Evolutionary conservation across 2,113 vertebrate species (phyloP).

Genomic region (Morone saxatilis): DNA sequence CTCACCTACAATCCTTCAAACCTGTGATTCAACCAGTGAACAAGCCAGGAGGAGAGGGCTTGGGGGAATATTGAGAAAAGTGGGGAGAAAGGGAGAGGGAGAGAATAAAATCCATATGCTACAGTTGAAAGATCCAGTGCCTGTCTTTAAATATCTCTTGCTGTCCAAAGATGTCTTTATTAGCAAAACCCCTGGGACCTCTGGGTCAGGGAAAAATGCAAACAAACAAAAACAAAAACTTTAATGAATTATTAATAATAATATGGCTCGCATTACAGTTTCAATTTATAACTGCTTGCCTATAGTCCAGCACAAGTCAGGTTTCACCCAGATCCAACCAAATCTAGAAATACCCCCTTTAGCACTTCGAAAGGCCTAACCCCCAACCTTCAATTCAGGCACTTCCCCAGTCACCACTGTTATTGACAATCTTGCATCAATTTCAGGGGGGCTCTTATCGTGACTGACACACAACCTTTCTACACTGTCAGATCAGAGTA

Average conservation of each 20-base stretch:
- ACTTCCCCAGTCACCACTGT: conserved; percentile 53
- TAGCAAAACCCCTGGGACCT: conserved; percentile 11
- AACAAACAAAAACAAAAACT: conserved; percentile 3
- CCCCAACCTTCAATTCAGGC: conserved; percentile 33
- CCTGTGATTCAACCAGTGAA: conserved; percentile 47
- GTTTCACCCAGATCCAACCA: conserved; percentile 13
- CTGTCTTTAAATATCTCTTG: conserved; percentile 59
- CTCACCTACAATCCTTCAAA: conserved; percentile 54
- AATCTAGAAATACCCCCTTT: conserved; percentile 20
- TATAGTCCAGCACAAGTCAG: background rate
- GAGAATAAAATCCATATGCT: conserved; percentile 69
- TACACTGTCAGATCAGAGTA: conserved; percentile 84
- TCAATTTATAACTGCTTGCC: conserved; percentile 4
- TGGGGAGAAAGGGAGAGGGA: conserved; percentile 32
- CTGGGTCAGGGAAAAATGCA: conserved; percentile 2
- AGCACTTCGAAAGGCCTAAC: conserved; percentile 9
- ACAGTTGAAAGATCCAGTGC: conserved; percentile 49
- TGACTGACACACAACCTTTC: conserved; percentile 85
- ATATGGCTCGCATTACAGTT: background rate
- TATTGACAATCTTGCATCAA: conserved; percentile 84
- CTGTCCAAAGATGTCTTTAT: conserved; percentile 60
- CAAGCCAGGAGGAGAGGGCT: conserved; percentile 27
- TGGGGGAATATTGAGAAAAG: conserved; percentile 56
- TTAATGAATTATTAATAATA: conserved; percentile 13
- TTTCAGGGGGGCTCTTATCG: conserved; percentile 81